phyloP scores from a whole-genome alignment of 2,888 invertebrate species.

The Xylota segnis region DNA sequence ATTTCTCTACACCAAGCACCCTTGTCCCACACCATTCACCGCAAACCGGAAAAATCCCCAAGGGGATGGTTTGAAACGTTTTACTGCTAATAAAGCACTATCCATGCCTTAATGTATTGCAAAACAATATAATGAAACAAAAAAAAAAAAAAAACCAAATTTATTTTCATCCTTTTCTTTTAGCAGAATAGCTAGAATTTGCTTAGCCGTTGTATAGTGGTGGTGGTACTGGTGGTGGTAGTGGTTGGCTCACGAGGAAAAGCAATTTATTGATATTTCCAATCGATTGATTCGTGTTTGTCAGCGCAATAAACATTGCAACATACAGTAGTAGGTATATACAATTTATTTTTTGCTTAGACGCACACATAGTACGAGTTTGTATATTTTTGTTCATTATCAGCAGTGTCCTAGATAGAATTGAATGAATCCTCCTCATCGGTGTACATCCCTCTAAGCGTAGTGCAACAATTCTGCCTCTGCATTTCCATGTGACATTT shows the following conservation, averaged over 20 bases:
- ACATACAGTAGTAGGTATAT: constrained; percentile 16
- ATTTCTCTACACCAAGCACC: constrained; percentile 22
- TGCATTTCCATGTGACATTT: constrained; percentile 30
- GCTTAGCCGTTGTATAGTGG: too few relatives aligned
- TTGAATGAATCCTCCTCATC: constrained; percentile 29
- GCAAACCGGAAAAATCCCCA: constrained; percentile 4
- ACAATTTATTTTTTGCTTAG: constrained; percentile 4
- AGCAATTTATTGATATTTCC: constrained; percentile 74
- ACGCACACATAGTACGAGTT: constrained; percentile 1
- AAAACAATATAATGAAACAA: constrained; percentile 49
- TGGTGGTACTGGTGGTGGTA: not conserved
- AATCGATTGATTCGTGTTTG: constrained; percentile 76
- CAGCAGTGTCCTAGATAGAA: constrained; percentile 34
- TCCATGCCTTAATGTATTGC: constrained; percentile 56
- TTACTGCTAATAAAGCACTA: constrained; percentile 60
- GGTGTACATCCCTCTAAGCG: not conserved
- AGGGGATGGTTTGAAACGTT: constrained; percentile 29
- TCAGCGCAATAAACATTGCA: constrained; percentile 64
- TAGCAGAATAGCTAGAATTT: constrained; percentile 31
- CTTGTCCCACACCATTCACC: not conserved
- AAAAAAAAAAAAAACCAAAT: constrained; percentile 42
- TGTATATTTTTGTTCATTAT: constrained; percentile 6
- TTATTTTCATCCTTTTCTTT: constrained; percentile 56
- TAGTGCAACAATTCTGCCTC: constrained; percentile 60
- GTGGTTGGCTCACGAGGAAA: constrained; percentile 1